Conservation (phyloP, 2,888 invertebrate species). For the Perithous albicinctus region DNA sequence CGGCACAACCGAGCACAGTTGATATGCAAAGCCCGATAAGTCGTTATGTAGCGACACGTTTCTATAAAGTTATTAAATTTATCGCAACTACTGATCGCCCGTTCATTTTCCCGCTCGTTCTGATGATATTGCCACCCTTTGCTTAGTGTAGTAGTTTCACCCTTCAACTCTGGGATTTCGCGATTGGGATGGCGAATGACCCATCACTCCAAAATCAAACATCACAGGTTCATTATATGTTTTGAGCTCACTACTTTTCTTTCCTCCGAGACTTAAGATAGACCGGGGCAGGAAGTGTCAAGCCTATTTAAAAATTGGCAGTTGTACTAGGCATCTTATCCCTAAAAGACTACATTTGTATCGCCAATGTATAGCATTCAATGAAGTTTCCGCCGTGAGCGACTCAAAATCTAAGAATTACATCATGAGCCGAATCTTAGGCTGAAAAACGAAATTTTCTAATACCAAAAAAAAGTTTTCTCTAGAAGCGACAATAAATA, state of each 20-base stretch:
- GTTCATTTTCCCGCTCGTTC: constrained; percentile 13
- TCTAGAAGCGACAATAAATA: too few species aligned
- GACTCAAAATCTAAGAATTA: too few species aligned
- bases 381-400: too few species aligned
- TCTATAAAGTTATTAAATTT: constrained; percentile 82
- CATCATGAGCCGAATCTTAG: too few species aligned
- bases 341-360: too few species aligned
- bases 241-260: neutral
- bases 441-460: too few species aligned
- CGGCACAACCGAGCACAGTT: constrained; percentile 53
- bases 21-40: constrained; percentile 78
- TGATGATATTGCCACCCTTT: constrained; percentile 2
- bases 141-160: constrained; percentile 13
- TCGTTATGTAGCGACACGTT: constrained; percentile 76
- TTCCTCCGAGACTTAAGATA: neutral
- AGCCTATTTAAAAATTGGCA: too few species aligned
- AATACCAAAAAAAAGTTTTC: too few species aligned
- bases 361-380: too few species aligned
- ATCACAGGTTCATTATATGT: constrained; percentile 21
- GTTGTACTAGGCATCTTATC: too few species aligned
- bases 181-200: constrained; percentile 9
- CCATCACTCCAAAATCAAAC: neutral
- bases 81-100: constrained; percentile 75
- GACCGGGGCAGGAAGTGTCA: too few species aligned
- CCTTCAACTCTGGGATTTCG: constrained; percentile 3